Conservation (phyloP, 2,888 invertebrate genomes). For the Drosophila mayaguana region DNA sequence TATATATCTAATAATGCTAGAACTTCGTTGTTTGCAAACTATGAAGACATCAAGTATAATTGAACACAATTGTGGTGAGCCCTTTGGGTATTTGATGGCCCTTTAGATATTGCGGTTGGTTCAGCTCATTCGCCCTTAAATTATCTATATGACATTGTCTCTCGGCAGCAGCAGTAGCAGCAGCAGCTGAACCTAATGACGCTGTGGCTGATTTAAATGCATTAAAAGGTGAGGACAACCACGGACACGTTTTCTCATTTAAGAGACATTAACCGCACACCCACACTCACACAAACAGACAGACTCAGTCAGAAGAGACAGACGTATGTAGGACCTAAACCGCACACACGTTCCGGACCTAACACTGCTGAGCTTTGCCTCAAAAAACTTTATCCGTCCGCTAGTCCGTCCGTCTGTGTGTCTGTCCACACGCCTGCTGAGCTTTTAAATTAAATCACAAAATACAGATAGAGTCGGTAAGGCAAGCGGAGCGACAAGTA, state of each 20-base stretch:
- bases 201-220: constrained; percentile 47
- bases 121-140: constrained; percentile 21
- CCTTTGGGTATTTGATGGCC: constrained; percentile 9
- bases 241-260: constrained; percentile 74
- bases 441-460: constrained; percentile 80
- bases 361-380: constrained; percentile 31
- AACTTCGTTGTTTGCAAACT: not conserved
- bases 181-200: constrained; percentile 53
- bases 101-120: constrained; percentile 4
- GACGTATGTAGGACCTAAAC: constrained; percentile 19
- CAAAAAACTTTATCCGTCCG: constrained; percentile 39
- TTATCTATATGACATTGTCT: constrained; percentile 28
- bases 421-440: constrained; percentile 32
- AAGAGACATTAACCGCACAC: constrained; percentile 65
- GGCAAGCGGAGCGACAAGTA: constrained; percentile 57
- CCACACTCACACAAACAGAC: constrained; percentile 8
- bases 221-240: constrained; percentile 46
- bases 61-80: not conserved
- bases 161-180: not conserved
- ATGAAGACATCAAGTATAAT: not conserved
- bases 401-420: constrained; percentile 7
- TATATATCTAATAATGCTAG: too few species aligned
- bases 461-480: constrained; percentile 70
- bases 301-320: not conserved
- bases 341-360: constrained; percentile 29